Evolutionary conservation across 2,797 vertebrate species (phyloP), one percentile per base, ranked within the genome.

Genomic region (Aselliscus stoliczkanus): DNA sequence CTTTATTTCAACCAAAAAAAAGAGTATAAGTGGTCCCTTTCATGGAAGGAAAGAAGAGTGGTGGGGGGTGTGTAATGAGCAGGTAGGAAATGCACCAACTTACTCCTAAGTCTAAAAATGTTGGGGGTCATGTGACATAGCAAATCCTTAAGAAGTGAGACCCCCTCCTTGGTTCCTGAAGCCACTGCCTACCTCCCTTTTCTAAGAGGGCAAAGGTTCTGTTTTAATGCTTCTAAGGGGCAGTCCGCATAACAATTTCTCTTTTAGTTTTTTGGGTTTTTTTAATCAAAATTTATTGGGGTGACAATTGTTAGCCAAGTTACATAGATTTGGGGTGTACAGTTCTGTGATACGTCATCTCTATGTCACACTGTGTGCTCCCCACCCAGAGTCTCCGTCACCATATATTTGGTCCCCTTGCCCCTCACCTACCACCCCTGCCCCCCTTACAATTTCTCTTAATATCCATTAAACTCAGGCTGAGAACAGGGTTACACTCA

Each of bases 1-100:
- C 97, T 98, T 97, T 96, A 97, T 76, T 97, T 97, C 97, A 95
- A 96, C 89, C 39, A 52, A 54, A 37, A 90, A 96, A 94, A 94
- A 93, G 92, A 96, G 92, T 97, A 58, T 37, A 85, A 79, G 95
- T 87, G 94, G 82, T 93, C 94, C 97, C 90, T 95, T 97, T 95
- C 89, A 92, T 88, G 97, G 96, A 96, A 94, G 97, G 90, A 96
- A 96, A 96, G 65, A 25, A 47, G 58, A 42, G 34, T 47, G 92
- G 60, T n/a, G 18, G 60, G 60, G 60, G 92, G 94, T 79, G 95
- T 95, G 95, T 93, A 75, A 89, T 79, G 81, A 96, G 72, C 77
- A 90, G 87, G 84, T 12, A 54, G 47, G 39, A 94, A 79, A 79
- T 13, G 80, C 62, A 65, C 29, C 76, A 31, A 34, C 34, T 92